Evolutionary conservation across 2,888 invertebrate species (phyloP).

Genomic region (Anthrax anthrax): DNA sequence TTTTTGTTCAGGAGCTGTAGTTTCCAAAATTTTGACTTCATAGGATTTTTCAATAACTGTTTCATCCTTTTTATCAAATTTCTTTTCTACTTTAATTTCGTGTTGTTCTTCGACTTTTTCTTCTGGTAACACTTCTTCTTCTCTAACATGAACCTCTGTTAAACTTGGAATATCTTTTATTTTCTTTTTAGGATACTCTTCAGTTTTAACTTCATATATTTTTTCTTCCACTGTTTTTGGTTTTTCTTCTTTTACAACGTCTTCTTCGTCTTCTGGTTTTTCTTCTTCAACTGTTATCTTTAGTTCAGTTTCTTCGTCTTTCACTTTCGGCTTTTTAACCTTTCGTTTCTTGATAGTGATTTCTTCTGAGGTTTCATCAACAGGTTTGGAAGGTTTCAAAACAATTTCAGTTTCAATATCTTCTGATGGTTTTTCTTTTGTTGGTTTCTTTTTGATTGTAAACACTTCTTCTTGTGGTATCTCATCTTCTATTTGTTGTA

Average conservation of each 20-base stretch:
- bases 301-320: no score
- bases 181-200: constrained; percentile 20
- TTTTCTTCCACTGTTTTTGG: constrained; percentile 2
- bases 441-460: background rate
- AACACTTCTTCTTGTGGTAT: constrained; percentile 11
- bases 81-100: no score
- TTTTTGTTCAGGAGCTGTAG: no score
- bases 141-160: constrained; percentile 8
- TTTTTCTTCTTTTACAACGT: constrained; percentile 14
- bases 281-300: no score
- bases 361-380: constrained; percentile 18
- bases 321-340: no score
- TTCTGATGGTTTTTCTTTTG: constrained; percentile 5
- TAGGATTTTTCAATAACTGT: background rate
- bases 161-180: no score
- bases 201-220: constrained; percentile 21
- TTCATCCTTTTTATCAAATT: background rate
- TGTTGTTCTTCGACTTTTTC: no score
- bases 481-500: constrained; percentile 15
- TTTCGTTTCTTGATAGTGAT: constrained; percentile 21
- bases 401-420: constrained; percentile 6
- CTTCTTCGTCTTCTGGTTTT: constrained; percentile 17
- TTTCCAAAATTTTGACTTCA: background rate
- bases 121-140: no score
- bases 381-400: constrained; percentile 2